Evolutionary conservation across 2,113 vertebrate genomes (phyloP).

Genomic region (Neolamprologus sp.): DNA sequence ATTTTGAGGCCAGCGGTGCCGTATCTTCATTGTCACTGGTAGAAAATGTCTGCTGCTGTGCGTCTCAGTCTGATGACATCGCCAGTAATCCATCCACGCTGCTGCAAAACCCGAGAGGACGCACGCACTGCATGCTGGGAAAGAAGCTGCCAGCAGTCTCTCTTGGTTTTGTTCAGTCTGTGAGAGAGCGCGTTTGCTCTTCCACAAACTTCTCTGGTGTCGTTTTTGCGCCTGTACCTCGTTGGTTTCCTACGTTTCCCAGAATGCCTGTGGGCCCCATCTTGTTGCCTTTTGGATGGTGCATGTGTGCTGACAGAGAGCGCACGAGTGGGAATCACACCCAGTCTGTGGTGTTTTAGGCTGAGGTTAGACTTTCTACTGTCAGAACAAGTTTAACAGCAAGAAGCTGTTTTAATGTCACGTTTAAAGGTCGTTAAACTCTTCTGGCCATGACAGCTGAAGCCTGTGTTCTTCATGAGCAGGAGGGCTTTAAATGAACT

Average conservation of each 20-base stretch:
- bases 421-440: not conserved
- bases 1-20: not conserved
- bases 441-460: not conserved
- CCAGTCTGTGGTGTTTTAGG: not conserved
- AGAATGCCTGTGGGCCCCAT: not conserved
- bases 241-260: not conserved
- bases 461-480: not conserved
- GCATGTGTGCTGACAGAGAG: not conserved
- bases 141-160: not conserved
- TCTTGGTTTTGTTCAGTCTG: not conserved
- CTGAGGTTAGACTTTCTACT: not conserved
- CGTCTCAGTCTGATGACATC: slow-evolving; percentile 44
- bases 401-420: not conserved
- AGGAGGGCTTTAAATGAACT: not conserved
- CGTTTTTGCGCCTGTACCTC: not conserved
- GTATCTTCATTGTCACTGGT: not conserved
- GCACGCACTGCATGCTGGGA: slow-evolving; percentile 30
- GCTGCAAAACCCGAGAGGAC: slow-evolving; percentile 7
- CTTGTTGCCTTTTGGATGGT: not conserved
- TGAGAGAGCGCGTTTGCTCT: not conserved
- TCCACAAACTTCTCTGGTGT: not conserved
- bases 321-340: not conserved
- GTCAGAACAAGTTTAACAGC: not conserved
- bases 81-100: slow-evolving; percentile 21
- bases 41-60: slow-evolving; percentile 15